Evolutionary conservation across 2,113 vertebrate species (phyloP).

Genomic region (Halcyon malimbica): DNA sequence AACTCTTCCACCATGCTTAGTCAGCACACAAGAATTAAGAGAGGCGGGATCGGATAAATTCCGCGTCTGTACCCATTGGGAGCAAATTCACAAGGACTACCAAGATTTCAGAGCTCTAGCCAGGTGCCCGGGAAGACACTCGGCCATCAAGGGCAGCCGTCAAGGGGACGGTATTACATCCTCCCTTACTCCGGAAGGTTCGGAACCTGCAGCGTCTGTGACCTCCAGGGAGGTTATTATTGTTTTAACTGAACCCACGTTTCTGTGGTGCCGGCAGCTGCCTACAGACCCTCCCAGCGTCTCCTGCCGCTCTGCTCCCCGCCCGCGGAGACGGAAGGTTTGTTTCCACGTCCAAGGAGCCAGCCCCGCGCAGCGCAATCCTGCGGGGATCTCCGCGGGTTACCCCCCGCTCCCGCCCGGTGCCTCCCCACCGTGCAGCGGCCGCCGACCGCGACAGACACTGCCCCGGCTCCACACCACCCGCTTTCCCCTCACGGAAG

Average conservation of each 20-base stretch:
- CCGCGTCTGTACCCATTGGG: neutral
- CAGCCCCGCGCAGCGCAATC: neutral
- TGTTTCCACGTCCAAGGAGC: neutral
- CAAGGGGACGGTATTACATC: neutral
- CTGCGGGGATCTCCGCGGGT: accelerated
- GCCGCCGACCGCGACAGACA: neutral
- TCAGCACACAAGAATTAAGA: neutral
- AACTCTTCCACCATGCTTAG: conserved; percentile 3
- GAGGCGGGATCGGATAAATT: neutral
- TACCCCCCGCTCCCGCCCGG: too few species aligned
- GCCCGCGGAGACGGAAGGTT: too few species aligned
- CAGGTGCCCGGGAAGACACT: neutral
- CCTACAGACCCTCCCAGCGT: neutral
- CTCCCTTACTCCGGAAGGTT: neutral
- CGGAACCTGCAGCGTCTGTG: neutral
- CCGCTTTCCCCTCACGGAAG: neutral
- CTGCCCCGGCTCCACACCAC: accelerated
- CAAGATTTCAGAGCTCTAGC: neutral
- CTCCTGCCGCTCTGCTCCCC: neutral
- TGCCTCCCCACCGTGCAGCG: neutral
- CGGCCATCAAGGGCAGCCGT: neutral
- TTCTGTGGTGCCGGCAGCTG: neutral
- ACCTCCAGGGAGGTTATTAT: conserved; percentile 7
- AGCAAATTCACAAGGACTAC: neutral
- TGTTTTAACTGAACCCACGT: neutral